These are phyloP conservation scores for Xenopus laevis DNA, from an alignment of 2,113 vertebrate genomes.

Conservation along the genomic window DNA sequence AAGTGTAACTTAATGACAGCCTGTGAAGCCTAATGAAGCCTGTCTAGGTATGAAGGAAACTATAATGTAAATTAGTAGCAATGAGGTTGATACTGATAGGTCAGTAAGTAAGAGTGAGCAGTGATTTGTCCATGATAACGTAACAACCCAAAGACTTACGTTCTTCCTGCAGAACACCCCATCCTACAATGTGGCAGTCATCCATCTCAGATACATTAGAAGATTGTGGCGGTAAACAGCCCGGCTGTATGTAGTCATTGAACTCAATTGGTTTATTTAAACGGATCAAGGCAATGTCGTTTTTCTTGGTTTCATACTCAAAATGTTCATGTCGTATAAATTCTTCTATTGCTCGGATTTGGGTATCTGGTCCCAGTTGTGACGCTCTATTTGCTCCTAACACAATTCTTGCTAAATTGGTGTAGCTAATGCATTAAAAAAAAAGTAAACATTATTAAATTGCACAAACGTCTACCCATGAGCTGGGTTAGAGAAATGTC, in stretches of 20 bases:
- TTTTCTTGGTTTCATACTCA: constrained; percentile 15
- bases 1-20: too few species aligned
- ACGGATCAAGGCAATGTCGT: constrained; percentile 41
- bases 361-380: neutral
- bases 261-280: constrained; percentile 20
- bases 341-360: constrained; percentile 18
- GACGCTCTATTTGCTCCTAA: constrained; percentile 29
- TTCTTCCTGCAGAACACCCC: constrained; percentile 27
- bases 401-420: constrained; percentile 34
- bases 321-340: constrained; percentile 32
- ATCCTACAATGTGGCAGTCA: constrained; percentile 37
- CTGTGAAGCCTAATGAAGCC: too few species aligned
- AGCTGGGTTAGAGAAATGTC: too few species aligned
- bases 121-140: too few species aligned
- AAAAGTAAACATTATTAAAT: neutral
- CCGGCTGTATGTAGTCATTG: constrained; percentile 39
- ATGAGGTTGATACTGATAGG: too few species aligned
- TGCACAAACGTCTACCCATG: neutral
- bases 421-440: constrained; percentile 10
- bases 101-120: too few species aligned
- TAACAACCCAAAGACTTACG: constrained; percentile 19
- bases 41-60: too few species aligned
- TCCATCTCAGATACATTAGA: constrained; percentile 2
- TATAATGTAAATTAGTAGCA: too few species aligned
- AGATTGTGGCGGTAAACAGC: constrained; percentile 35